Evolutionary conservation across 1,140 invertebrate genomes (phyloP).

Genomic region (Chironomus striatipennis): DNA sequence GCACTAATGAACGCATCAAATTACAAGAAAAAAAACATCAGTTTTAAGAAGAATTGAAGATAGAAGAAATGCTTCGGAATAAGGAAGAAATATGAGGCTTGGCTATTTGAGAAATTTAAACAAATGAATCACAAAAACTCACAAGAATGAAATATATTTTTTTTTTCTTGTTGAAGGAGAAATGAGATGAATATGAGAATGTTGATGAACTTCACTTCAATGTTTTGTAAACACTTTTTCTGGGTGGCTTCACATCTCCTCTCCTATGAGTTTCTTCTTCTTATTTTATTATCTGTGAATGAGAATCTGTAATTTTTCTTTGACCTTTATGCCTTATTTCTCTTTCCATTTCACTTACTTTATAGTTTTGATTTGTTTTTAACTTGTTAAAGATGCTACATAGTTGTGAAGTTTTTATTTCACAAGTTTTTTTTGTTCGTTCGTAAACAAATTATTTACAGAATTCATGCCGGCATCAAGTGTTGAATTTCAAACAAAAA

Average conservation of each 20-base stretch:
- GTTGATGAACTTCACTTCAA: background rate
- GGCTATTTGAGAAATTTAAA: background rate
- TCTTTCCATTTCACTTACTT: too few species aligned
- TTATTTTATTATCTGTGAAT: background rate
- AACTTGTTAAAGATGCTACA: background rate
- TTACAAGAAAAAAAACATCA: background rate
- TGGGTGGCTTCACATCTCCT: background rate
- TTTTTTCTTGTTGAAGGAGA: too few species aligned
- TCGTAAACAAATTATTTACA: too few species aligned
- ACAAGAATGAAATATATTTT: background rate
- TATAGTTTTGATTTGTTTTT: too few species aligned
- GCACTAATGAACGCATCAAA: background rate
- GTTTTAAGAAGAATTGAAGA: background rate
- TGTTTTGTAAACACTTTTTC: conserved; percentile 10
- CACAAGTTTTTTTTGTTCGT: background rate
- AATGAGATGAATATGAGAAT: background rate
- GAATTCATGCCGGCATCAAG: too few species aligned
- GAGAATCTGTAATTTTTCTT: conserved; percentile 6
- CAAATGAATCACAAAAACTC: background rate
- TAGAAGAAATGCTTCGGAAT: background rate
- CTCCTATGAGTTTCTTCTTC: too few species aligned
- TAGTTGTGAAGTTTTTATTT: background rate
- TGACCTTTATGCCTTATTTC: background rate
- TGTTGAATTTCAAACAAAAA: too few species aligned
- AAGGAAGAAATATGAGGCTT: background rate